Conservation (phyloP, 2,113 vertebrate species). For the Trematomus loennbergii region DNA sequence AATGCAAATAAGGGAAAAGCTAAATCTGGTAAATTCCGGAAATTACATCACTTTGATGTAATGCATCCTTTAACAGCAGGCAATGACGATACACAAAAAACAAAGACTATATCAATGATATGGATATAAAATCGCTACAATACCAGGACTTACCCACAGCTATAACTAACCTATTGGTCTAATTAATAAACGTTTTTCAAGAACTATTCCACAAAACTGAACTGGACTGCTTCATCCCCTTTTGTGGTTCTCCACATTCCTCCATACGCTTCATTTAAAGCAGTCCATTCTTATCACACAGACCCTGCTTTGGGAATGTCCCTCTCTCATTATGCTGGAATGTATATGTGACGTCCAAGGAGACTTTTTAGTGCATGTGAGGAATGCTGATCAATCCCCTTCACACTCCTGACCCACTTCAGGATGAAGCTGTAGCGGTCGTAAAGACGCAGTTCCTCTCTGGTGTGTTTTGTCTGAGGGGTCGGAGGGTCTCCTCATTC, state of each 20-base stretch:
- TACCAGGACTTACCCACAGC: too few relatives aligned
- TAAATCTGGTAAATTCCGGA: too few relatives aligned
- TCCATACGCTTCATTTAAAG: not conserved
- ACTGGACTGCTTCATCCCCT: not conserved
- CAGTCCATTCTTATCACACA: conserved; percentile 13
- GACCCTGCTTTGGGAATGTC: conserved; percentile 2
- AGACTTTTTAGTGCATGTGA: conserved; percentile 16
- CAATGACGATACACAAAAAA: too few relatives aligned
- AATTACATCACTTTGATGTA: too few relatives aligned
- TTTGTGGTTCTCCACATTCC: not conserved
- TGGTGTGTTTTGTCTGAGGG: conserved; percentile 50
- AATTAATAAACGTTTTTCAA: not conserved
- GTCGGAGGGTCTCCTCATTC: conserved; percentile 34
- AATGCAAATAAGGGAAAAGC: too few relatives aligned
- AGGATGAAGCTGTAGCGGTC: conserved; percentile 10
- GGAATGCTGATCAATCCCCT: conserved; percentile 46
- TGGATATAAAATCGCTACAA: too few relatives aligned
- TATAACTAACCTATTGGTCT: not conserved
- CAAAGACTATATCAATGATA: too few relatives aligned
- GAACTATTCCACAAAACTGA: not conserved
- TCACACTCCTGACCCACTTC: conserved; percentile 48
- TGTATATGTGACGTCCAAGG: conserved; percentile 24
- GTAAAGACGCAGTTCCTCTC: conserved; percentile 16
- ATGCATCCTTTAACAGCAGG: too few relatives aligned
- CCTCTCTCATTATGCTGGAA: conserved; percentile 35